Base-by-base conservation (phyloP, 2,888 invertebrate genomes). In the Petrophora chlorosata region DNA sequence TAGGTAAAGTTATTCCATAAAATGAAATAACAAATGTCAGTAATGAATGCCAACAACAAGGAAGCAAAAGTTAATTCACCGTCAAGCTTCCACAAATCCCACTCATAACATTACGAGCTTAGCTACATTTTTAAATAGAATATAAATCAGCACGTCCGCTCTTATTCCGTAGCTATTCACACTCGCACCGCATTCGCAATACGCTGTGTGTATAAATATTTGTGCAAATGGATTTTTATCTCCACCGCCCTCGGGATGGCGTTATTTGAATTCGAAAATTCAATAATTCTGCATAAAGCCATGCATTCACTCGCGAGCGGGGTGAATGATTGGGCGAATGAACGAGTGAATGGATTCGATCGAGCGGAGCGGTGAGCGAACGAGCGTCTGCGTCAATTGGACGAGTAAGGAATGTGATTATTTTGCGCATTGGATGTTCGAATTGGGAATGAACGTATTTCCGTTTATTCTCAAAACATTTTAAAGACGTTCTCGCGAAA, bases 271-370 rank as follows among this genome's bases (percentile, higher is more conserved):
- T 78, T 73, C 62, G 71, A 71, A 78, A 82, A 82, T 79, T 81
- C 80, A 82, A 83, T 83, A 82, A 79, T 78, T 80, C 73, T 78
- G 79, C 80, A 79, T 82, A 80, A 80, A 81, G 76, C 68, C 71
- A 62, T 81, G 82, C 81, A 81, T 73, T 76, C 70, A 76, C 74
- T 79, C 69, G 59, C 71, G 66, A 64, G 70, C 63, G 56, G 10
- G 66, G 66, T 79, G 76, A 81, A 73, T 77, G 79, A 82, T 78
- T 76, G 81, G 73, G 72, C 67, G 81, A 76, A 72, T 76, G 79
- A 73, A 61, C 70, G 67, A 70, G 56, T 75, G 78, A 78, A 80
- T 76, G 69, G 77, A 67, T 68, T 73, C 72, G 70, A 70, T 76
- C 73, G 68, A 68, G 70, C 49, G 45, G 30, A 17, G 44, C 32